These are phyloP conservation scores for Aptenodytes forsteri DNA, from an alignment of 2,113 vertebrate genomes.

Conservation along the genomic window DNA sequence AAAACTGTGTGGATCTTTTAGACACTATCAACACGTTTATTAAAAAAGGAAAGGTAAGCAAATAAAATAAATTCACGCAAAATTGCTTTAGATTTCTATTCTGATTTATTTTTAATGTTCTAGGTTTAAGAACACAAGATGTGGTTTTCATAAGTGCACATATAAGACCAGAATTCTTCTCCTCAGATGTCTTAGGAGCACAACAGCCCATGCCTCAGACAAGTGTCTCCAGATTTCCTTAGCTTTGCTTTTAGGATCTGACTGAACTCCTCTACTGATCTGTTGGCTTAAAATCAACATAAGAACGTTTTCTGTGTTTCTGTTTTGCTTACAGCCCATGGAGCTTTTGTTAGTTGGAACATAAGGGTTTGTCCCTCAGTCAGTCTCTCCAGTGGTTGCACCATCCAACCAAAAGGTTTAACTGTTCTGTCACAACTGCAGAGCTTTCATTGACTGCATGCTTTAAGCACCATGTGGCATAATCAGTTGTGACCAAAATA, in stretches of 20 bases:
- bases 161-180: not conserved
- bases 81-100: not conserved
- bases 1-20: slow-evolving; percentile 87
- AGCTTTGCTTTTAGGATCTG: not conserved
- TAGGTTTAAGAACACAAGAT: not conserved
- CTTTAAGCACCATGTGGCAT: not conserved
- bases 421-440: not conserved
- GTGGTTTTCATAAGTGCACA: not conserved
- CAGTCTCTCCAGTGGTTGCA: not conserved
- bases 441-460: not conserved
- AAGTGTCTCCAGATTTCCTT: not conserved
- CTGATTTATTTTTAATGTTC: not conserved
- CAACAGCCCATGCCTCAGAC: not conserved
- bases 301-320: not conserved
- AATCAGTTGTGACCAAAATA: not conserved
- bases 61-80: not conserved
- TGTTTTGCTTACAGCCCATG: not conserved
- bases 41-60: slow-evolving; percentile 91
- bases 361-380: not conserved
- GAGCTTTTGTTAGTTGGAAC: not conserved
- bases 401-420: not conserved
- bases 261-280: not conserved
- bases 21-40: slow-evolving; percentile 93
- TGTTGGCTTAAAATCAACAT: not conserved
- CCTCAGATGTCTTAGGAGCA: not conserved